phyloP scores from a whole-genome alignment of 23 tunicate species.

The Trididemnum clinides region DNA sequence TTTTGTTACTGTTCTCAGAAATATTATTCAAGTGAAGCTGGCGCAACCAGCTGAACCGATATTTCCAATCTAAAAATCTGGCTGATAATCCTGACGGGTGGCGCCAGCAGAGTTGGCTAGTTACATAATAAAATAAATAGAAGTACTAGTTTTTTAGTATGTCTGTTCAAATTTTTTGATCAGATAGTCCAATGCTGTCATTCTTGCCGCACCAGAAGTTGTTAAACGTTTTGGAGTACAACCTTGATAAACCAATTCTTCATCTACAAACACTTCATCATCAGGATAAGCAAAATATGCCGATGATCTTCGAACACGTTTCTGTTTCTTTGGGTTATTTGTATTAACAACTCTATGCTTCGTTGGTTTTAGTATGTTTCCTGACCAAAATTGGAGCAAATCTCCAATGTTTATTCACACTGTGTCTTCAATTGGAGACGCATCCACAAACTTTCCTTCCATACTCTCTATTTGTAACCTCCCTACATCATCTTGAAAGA shows the following conservation, averaged over 20 bases:
- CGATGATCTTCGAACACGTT: slow-evolving; percentile 10
- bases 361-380: slow-evolving; percentile 59
- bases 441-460: slow-evolving; percentile 57
- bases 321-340: slow-evolving; percentile 14
- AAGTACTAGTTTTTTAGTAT: too few species aligned
- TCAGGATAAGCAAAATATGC: slow-evolving; percentile 57
- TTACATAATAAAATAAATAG: too few species aligned
- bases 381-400: slow-evolving; percentile 59
- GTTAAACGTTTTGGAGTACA: neutral
- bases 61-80: too few species aligned
- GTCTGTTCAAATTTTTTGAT: neutral
- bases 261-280: slow-evolving; percentile 31
- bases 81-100: too few species aligned
- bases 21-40: too few species aligned
- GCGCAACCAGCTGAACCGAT: too few species aligned
- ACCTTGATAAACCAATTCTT: slow-evolving; percentile 11
- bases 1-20: too few species aligned
- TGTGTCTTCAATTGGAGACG: slow-evolving; percentile 59
- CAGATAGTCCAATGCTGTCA: slow-evolving; percentile 26
- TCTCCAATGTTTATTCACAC: slow-evolving; percentile 74
- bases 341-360: slow-evolving; percentile 52
- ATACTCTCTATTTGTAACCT: slow-evolving; percentile 49
- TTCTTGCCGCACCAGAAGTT: neutral
- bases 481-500: slow-evolving; percentile 80
- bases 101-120: too few species aligned